Percentiles rank a stretch among this genome's conserved stretches.
Evolutionary conservation across 1,140 invertebrate genomes (phyloP).

Genomic region (Drosophila subpulchrella): DNA sequence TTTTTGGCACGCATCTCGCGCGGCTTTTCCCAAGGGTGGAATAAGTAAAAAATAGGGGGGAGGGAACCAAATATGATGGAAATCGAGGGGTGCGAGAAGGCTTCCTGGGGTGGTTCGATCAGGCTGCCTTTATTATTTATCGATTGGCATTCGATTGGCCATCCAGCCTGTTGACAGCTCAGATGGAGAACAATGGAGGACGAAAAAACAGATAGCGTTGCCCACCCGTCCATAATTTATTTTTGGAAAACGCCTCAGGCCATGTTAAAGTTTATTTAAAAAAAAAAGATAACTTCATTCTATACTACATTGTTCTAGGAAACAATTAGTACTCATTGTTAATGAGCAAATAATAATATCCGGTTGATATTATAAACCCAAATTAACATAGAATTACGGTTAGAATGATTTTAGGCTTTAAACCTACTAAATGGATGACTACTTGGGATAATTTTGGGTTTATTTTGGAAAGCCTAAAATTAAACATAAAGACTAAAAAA

Average conservation of each 20-base stretch:
- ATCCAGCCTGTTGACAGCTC: slow-evolving; percentile 62
- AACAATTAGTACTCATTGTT: too few relatives aligned
- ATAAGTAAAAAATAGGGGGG: slow-evolving; percentile 16
- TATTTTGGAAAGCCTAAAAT: neutral
- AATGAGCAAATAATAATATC: too few relatives aligned
- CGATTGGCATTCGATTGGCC: slow-evolving; percentile 76
- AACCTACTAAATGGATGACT: neutral
- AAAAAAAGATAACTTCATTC: too few relatives aligned
- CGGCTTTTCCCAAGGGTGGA: slow-evolving; percentile 44
- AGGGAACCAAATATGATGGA: neutral
- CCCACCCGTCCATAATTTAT: neutral
- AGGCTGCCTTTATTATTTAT: slow-evolving; percentile 71
- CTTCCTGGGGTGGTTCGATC: slow-evolving; percentile 33
- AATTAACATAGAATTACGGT: too few relatives aligned
- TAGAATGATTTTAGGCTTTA: too few relatives aligned
- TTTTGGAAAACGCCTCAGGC: neutral
- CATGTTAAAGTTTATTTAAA: too few relatives aligned
- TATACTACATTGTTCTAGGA: too few relatives aligned
- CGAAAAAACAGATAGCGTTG: neutral
- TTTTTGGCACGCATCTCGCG: slow-evolving; percentile 43
- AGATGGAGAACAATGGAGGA: slow-evolving; percentile 1
- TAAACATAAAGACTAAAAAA: neutral
- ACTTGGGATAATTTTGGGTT: neutral
- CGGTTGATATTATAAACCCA: too few relatives aligned
- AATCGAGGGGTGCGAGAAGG: slow-evolving; percentile 2